Evolutionary conservation across 2,888 invertebrate species (phyloP), one percentile per base, ranked within the genome.

Genomic region (Rhopalosiphum nymphaeae): DNA sequence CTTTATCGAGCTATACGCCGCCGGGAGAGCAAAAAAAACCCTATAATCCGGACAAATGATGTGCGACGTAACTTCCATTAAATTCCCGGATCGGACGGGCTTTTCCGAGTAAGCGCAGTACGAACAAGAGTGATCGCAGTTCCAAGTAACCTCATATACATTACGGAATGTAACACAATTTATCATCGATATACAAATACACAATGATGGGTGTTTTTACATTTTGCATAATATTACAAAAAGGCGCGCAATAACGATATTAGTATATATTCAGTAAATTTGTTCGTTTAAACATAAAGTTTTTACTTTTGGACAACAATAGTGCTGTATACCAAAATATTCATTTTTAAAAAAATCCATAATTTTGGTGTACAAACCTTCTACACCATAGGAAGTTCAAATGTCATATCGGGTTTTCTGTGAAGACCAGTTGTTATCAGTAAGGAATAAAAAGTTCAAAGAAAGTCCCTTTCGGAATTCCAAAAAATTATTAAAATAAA

Each of bases 21-120:
- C 21, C 9, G 78, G 21, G 36, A 78, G 21, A 78, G 21, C 21
- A 36, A 78, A 78, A n/a, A 78, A 78, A 78, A 78, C 78, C 78
- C 21, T 53, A 36, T 78, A 78, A 78, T 78, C 78, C 78, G 78
- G 78, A 78, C 78, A 78, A 78, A 78, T 78, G 78, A 78, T 78
- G 78, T 78, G 36, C 36, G 36, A 78, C 78, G 78, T 78, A 78
- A 78, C 78, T 78, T 42, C 36, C 21, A 78, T 78, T 78, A 78
- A 78, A 36, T 78, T 78, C 36, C 78, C 78, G 21, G 78, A 36
- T 78, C 78, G 36, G 78, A 78, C 78, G 36, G 36, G 36, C 21
- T 78, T 78, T 78, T 42, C 78, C 36, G 36, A 78, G 36, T 78
- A 78, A 36, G 36, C 78, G 36, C 36, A 78, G 78, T 78, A 78